Evolutionary conservation across 2,113 vertebrate species (phyloP).

Genomic region (Microtus montanus): DNA sequence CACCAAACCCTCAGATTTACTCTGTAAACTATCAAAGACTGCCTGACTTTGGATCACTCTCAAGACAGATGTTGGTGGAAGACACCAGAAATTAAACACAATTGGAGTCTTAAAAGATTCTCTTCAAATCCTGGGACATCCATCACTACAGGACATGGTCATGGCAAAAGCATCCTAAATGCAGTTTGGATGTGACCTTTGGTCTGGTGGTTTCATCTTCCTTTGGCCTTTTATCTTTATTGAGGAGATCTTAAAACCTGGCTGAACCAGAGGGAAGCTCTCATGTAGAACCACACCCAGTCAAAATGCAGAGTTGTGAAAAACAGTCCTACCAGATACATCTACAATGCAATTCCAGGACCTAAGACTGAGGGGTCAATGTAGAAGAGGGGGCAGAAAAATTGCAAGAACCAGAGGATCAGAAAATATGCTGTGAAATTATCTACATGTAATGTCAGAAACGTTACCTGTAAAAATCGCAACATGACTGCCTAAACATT

Average conservation of each 20-base stretch:
- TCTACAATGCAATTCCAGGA: background rate
- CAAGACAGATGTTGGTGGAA: background rate
- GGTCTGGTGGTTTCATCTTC: background rate
- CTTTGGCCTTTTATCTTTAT: background rate
- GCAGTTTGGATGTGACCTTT: background rate
- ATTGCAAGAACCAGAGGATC: background rate
- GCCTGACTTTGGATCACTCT: background rate
- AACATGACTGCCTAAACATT: background rate
- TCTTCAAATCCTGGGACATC: background rate
- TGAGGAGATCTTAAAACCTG: background rate
- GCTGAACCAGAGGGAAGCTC: background rate
- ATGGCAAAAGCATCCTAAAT: background rate
- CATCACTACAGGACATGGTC: background rate
- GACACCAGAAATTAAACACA: background rate
- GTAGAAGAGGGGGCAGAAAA: background rate
- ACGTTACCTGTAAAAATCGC: background rate
- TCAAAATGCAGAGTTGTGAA: background rate
- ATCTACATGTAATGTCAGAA: background rate
- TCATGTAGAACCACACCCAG: background rate
- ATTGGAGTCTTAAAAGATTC: background rate
- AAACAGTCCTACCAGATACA: background rate
- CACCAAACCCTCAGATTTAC: background rate
- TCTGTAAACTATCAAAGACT: background rate
- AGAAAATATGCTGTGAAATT: background rate
- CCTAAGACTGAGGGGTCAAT: background rate